Evolutionary conservation across 2,797 vertebrate species (phyloP), one percentile per base, ranked within the genome.

Genomic region (Enteromius unitaeniatus): DNA sequence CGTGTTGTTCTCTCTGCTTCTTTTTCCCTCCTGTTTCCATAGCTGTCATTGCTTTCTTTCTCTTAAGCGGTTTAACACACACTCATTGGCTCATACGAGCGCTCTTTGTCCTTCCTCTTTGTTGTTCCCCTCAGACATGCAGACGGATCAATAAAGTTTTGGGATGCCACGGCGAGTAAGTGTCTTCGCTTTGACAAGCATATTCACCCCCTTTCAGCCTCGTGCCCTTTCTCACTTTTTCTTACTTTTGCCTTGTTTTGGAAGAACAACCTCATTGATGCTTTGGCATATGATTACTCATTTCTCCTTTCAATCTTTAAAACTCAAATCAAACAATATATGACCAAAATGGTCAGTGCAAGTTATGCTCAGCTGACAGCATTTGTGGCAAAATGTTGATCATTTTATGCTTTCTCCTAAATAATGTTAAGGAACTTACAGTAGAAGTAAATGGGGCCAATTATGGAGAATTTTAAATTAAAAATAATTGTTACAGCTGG

Each of bases 81-180:
- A 69, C 34, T 13, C 69, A 69, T 77, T 74, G 51, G 26, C 81
- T 86, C 84, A 76, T 78, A 49, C 21, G 19, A 37, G 84, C 28
- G 74, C 78, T 86, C 67, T 86, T 85, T 89, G 83, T 87, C 80
- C 78, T 83, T 55, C 84, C 34, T 82, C 86, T 88, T 80, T 83
- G 40, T 82, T 90, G 21, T 87, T 78, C 88, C 88, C n/a, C 88
- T 45, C 85, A 99, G 98, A 91, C 98, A 99, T 90, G 98, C 98
- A 88, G 98, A 99, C 81, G 98, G 98, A 93, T 97, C 98, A 80
- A 93, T 99, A 88, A 99, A 99, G 91, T 99, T 99, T 94, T 99
- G 98, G 98, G 98, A 99, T 87, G 97, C 97, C 87, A 97, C 98
- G 92, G 97, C 97, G 92, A 97, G 98, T 99, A 97, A 97, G 98